phyloP scores from a whole-genome alignment of 2,888 invertebrate species.

The Drosophila rubida region DNA sequence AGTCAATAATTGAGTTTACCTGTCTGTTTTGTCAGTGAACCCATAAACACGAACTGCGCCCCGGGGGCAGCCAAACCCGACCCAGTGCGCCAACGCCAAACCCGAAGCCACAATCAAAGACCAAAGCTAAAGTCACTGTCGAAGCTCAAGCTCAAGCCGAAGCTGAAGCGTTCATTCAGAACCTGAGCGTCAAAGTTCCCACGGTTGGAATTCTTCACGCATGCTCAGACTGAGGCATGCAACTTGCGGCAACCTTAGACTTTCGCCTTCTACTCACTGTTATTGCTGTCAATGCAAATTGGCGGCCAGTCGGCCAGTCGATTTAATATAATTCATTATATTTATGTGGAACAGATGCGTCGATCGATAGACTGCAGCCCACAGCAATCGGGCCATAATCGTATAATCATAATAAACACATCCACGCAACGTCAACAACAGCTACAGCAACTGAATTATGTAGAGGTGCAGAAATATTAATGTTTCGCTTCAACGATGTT shows the following conservation, averaged over 20 bases:
- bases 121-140: conserved; percentile 14
- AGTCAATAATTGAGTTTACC: conserved; percentile 80
- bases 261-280: conserved; percentile 63
- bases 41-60: conserved; percentile 65
- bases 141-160: conserved; percentile 18
- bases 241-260: conserved; percentile 49
- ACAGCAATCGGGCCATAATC: conserved; percentile 53
- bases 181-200: conserved; percentile 57
- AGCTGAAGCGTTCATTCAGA: conserved; percentile 65
- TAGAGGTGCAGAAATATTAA: not conserved
- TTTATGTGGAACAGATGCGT: conserved; percentile 71
- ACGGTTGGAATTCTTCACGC: conserved; percentile 76
- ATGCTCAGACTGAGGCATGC: conserved; percentile 51
- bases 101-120: conserved; percentile 17
- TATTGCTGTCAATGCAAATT: conserved; percentile 44
- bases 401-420: conserved; percentile 75
- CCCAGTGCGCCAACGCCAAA: conserved; percentile 8
- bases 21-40: conserved; percentile 75
- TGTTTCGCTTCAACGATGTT: not conserved
- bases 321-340: conserved; percentile 53
- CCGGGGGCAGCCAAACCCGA: conserved; percentile 53
- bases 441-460: conserved; percentile 3
- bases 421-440: conserved; percentile 37
- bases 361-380: conserved; percentile 41
- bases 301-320: conserved; percentile 52